phyloP scores from a whole-genome alignment of 2,888 invertebrate species.

The Nomada fabriciana region DNA sequence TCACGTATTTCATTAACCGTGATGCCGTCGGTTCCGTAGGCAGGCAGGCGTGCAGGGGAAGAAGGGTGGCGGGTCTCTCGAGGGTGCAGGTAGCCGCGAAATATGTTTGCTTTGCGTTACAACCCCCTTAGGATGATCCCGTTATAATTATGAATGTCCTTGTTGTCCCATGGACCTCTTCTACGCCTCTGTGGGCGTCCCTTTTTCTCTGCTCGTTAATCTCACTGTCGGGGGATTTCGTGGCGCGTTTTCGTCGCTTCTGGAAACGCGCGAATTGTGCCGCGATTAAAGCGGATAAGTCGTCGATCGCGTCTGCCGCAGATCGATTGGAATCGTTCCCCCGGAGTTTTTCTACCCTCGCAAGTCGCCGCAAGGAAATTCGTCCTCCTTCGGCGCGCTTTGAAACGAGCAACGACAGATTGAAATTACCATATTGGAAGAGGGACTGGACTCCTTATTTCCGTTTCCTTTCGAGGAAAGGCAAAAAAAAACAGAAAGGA shows the following conservation, averaged over 20 bases:
- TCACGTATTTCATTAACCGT: slow-evolving; percentile 84
- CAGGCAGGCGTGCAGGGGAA: slow-evolving; percentile 25
- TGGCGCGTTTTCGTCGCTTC: neutral
- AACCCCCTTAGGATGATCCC: slow-evolving; percentile 76
- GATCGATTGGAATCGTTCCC: slow-evolving; percentile 13
- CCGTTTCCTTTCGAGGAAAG: slow-evolving; percentile 69
- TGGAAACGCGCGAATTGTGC: neutral
- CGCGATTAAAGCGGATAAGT: slow-evolving; percentile 31
- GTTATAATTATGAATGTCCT: slow-evolving; percentile 80
- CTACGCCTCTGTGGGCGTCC: slow-evolving; percentile 43
- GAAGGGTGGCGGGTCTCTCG: slow-evolving; percentile 63
- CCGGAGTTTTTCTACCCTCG: neutral
- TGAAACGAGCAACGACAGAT: slow-evolving; percentile 75
- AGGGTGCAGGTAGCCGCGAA: slow-evolving; percentile 74
- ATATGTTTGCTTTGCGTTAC: slow-evolving; percentile 80
- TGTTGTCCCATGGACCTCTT: slow-evolving; percentile 67
- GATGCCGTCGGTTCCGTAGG: slow-evolving; percentile 71
- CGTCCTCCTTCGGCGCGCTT: slow-evolving; percentile 49
- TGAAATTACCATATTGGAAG: slow-evolving; percentile 80
- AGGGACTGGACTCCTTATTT: slow-evolving; percentile 76
- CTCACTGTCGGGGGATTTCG: slow-evolving; percentile 8
- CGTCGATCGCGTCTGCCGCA: slow-evolving; percentile 8
- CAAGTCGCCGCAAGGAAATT: slow-evolving; percentile 31
- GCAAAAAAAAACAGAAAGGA: slow-evolving; percentile 3
- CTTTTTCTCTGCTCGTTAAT: neutral